Conservation (phyloP, 2,113 vertebrate species). For the Pitta sordida region DNA sequence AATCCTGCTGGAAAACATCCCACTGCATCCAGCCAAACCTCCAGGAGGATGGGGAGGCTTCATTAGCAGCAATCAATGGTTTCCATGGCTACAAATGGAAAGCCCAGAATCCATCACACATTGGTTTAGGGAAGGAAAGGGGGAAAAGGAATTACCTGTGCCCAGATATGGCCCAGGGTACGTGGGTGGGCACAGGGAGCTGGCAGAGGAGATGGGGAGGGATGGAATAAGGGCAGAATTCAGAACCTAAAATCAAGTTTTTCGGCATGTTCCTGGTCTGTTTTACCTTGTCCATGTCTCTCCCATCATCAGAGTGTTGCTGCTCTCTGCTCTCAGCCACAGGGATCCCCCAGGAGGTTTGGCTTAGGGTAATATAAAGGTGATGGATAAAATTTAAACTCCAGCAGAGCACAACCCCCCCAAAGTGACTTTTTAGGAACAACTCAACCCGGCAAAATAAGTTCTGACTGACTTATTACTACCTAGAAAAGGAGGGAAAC, state of each 20-base stretch:
- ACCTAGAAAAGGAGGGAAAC: not conserved
- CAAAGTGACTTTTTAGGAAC: not conserved
- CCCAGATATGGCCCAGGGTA: not conserved
- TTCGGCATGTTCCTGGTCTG: not conserved
- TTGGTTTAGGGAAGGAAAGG: not conserved
- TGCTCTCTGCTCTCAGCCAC: not conserved
- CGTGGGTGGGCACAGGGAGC: accelerated
- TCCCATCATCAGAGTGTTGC: too few relatives aligned
- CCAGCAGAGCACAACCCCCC: not conserved
- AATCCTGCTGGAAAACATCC: not conserved
- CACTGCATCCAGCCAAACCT: accelerated
- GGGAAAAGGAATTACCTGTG: not conserved
- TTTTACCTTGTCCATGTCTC: not conserved
- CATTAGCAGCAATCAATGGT: not conserved
- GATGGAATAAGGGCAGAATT: not conserved
- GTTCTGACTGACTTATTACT: not conserved
- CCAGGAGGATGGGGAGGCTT: not conserved
- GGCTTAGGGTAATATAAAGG: not conserved
- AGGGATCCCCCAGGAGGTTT: not conserved
- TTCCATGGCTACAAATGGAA: slow-evolving; percentile 14
- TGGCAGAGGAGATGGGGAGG: not conserved
- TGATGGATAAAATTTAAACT: not conserved
- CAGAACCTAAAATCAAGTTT: not conserved
- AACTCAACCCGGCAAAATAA: not conserved
- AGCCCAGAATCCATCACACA: accelerated